phyloP scores from a whole-genome alignment of 2,888 invertebrate genomes.

The Hydrotaea diabolus region DNA sequence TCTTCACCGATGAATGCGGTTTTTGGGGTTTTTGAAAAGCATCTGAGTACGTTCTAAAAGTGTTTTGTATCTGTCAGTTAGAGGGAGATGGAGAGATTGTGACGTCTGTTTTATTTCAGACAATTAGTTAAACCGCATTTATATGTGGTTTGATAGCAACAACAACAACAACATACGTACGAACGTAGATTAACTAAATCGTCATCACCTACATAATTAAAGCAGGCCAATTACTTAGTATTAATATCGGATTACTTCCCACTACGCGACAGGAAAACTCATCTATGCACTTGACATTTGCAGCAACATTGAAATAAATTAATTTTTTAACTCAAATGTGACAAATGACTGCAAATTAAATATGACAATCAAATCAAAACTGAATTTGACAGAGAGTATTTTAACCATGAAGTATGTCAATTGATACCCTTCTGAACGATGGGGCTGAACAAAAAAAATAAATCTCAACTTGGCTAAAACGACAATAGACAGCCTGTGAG shows the following conservation, averaged over 20 bases:
- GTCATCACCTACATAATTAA: conserved; percentile 6
- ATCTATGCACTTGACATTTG: neutral
- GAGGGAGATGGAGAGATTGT: neutral
- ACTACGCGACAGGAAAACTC: neutral
- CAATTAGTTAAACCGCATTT: conserved; percentile 50
- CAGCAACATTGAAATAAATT: too few relatives aligned
- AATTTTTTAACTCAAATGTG: neutral
- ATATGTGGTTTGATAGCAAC: conserved; percentile 26
- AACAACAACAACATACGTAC: neutral
- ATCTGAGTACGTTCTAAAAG: neutral
- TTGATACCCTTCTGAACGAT: neutral
- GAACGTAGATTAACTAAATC: neutral
- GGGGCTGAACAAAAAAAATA: too few relatives aligned
- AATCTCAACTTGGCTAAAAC: neutral
- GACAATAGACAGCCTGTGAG: neutral
- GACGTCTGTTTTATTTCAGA: neutral
- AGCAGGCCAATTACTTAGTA: conserved; percentile 16
- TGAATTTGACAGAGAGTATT: neutral
- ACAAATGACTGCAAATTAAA: neutral
- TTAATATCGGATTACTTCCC: conserved; percentile 1
- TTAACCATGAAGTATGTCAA: neutral
- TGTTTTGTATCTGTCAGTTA: neutral
- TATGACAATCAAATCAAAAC: neutral
- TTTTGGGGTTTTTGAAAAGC: neutral
- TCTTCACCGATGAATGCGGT: conserved; percentile 36